Evolutionary conservation across 2,888 invertebrate genomes (phyloP).

Genomic region (Caenorhabditis imperialis): DNA sequence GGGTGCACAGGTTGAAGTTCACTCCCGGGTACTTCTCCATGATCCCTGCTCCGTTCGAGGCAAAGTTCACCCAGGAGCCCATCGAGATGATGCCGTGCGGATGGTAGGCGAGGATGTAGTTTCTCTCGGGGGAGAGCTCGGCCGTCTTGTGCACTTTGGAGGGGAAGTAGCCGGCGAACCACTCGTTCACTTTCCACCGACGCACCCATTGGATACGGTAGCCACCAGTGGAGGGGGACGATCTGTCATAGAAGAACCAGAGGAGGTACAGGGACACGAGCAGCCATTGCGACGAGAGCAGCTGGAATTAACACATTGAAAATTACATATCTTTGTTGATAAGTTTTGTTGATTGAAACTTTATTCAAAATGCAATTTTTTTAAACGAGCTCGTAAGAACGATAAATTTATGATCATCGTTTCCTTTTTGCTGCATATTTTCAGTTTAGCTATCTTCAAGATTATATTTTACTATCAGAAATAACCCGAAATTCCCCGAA

Average conservation of each 20-base stretch:
- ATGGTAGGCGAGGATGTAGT: constrained; percentile 83
- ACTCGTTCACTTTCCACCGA: constrained; percentile 2
- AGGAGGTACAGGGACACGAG: constrained; percentile 66
- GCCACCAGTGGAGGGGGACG: constrained; percentile 80
- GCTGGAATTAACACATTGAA: constrained; percentile 22
- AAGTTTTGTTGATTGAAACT: background rate
- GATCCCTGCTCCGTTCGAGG: constrained; percentile 82
- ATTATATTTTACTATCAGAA: too few relatives aligned
- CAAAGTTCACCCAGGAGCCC: constrained; percentile 87
- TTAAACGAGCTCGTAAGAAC: too few relatives aligned
- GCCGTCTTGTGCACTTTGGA: constrained; percentile 87
- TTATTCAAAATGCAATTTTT: background rate
- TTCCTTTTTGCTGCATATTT: too few relatives aligned
- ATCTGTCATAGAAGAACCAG: constrained; percentile 84
- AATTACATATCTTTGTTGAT: too few relatives aligned
- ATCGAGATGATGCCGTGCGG: constrained; percentile 91
- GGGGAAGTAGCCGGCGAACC: constrained; percentile 88
- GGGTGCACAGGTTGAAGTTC: constrained; percentile 36
- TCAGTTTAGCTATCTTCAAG: too few relatives aligned
- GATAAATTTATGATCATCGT: too few relatives aligned
- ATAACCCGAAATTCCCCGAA: too few relatives aligned
- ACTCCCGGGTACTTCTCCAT: constrained; percentile 61
- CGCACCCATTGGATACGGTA: constrained; percentile 54
- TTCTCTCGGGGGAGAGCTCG: constrained; percentile 81
- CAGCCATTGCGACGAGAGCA: constrained; percentile 76